Evolutionary conservation across 35 echinoderm and acorn worm genomes (phyloP).

Genomic region (Eucidaris tribuloides): DNA sequence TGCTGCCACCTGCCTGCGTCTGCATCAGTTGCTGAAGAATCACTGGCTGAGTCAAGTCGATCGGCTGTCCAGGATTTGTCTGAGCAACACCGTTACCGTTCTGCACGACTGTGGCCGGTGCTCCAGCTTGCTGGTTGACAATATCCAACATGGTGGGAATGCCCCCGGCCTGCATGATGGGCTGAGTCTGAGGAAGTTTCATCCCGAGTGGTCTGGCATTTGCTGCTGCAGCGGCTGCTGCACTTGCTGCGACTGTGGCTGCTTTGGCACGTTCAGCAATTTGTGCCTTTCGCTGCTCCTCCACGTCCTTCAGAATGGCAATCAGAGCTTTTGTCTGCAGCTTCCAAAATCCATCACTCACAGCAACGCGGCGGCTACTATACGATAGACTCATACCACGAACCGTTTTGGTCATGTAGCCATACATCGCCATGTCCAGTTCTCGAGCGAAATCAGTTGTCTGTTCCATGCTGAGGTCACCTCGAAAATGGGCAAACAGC

Average conservation of each 20-base stretch:
- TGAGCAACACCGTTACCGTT: too few relatives aligned
- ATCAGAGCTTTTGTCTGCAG: constrained; percentile 19
- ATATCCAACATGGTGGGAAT: too few relatives aligned
- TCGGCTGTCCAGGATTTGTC: too few relatives aligned
- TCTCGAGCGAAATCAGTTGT: neutral
- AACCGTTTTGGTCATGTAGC: constrained; percentile 18
- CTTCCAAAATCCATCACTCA: constrained; percentile 10
- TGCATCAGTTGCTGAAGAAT: too few relatives aligned
- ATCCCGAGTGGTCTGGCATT: neutral
- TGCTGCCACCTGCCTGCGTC: too few relatives aligned
- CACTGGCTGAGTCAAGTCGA: too few relatives aligned
- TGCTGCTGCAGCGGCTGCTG: constrained; percentile 8
- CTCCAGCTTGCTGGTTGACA: too few relatives aligned
- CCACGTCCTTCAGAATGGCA: constrained; percentile 19
- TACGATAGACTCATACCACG: constrained; percentile 21
- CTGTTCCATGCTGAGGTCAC: neutral
- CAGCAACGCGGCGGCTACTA: neutral
- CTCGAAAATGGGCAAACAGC: constrained; percentile 12
- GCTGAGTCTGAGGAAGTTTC: neutral
- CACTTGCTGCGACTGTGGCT: constrained; percentile 5
- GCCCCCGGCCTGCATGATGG: too few relatives aligned
- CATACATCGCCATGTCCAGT: constrained; percentile 28
- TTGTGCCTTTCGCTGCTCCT: constrained; percentile 11
- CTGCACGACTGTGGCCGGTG: too few relatives aligned
- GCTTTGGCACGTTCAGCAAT: constrained; percentile 6